Percentiles rank a stretch among this genome's conserved stretches.
Evolutionary conservation across 1,140 invertebrate species (phyloP).

Genomic region (Caenorhabditis tropicalis): DNA sequence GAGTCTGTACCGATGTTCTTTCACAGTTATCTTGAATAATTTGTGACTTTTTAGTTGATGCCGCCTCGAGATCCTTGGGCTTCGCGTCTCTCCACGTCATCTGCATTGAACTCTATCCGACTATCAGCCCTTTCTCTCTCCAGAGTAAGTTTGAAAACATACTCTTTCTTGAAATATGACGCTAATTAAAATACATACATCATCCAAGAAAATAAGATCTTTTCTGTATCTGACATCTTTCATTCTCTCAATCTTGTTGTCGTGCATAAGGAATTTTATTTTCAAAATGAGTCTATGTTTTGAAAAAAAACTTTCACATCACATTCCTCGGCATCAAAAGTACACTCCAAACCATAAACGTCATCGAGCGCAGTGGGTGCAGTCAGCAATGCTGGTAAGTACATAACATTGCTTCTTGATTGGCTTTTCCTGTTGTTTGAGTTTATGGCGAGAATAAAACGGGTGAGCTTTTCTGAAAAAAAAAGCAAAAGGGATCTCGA

Average conservation of each 20-base stretch:
- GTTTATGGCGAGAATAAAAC: too few relatives aligned
- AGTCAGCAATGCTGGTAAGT: constrained; percentile 20
- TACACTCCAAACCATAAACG: not conserved
- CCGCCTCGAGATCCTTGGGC: not conserved
- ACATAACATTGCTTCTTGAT: not conserved
- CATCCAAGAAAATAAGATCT: not conserved
- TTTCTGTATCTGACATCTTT: not conserved
- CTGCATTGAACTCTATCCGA: not conserved
- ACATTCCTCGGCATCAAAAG: not conserved
- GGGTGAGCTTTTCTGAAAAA: too few relatives aligned
- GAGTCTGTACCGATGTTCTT: too few relatives aligned
- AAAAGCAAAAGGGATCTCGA: not conserved
- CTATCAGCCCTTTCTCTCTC: not conserved
- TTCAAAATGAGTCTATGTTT: not conserved
- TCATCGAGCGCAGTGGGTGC: not conserved
- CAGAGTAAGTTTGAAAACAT: not conserved
- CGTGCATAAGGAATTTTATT: too few relatives aligned
- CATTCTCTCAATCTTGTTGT: not conserved
- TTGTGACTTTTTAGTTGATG: constrained; percentile 16
- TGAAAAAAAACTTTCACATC: not conserved
- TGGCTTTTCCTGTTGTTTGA: not conserved
- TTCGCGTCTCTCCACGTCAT: constrained; percentile 9
- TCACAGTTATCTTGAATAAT: too few relatives aligned
- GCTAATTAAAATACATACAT: not conserved
- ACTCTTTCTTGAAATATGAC: not conserved